Percentiles rank a stretch among this genome's conserved stretches.
These are phyloP conservation scores for Hemibagrus guttatus DNA, from an alignment of 2,797 vertebrate genomes.

Conservation along the genomic window DNA sequence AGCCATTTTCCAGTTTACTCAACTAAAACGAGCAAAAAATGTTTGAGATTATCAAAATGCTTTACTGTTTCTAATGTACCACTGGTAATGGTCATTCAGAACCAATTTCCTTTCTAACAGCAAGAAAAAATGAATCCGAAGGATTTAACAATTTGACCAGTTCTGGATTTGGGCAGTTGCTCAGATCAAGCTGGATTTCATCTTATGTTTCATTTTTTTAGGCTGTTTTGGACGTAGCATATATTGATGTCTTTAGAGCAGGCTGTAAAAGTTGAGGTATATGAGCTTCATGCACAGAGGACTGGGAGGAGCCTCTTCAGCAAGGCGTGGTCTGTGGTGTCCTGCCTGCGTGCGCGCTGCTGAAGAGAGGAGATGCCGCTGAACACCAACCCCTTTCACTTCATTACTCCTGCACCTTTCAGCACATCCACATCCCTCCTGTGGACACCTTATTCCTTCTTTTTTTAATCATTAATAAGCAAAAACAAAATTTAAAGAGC, in stretches of 20 bases:
- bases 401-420: background rate
- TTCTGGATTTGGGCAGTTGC: background rate
- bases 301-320: background rate
- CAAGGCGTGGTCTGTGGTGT: slow-evolving; percentile 21
- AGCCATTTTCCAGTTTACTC: background rate
- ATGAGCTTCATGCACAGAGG: background rate
- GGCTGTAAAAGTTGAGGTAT: background rate
- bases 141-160: background rate
- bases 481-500: background rate
- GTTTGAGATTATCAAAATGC: background rate
- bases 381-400: background rate
- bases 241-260: background rate
- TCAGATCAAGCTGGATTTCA: background rate
- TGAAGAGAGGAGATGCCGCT: background rate
- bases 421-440: background rate
- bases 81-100: background rate
- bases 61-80: background rate
- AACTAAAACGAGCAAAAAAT: too few species aligned
- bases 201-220: background rate
- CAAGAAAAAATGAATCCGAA: too few species aligned
- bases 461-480: background rate
- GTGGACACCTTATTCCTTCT: background rate
- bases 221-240: background rate
- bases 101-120: background rate
- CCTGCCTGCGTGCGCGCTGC: background rate